Conservation (phyloP, 2,888 invertebrate species). For the Rhamphomyia laevipes region DNA sequence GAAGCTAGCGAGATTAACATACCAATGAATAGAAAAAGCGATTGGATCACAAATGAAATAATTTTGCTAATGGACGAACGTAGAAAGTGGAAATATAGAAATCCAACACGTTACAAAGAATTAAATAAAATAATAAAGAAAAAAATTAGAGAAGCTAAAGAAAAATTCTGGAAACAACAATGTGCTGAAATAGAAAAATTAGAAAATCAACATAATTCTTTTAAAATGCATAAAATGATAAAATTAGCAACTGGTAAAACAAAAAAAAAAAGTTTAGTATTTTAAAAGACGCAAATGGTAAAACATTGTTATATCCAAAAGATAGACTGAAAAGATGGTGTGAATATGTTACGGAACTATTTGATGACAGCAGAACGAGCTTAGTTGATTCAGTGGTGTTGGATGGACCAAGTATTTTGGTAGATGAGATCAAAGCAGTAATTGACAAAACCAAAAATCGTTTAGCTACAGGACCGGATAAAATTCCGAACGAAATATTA, state of each 20-base stretch:
- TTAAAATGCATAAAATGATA: neutral
- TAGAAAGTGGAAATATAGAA: neutral
- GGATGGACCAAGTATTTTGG: neutral
- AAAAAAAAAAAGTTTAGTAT: too few species aligned
- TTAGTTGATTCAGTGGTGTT: neutral
- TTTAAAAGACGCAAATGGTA: neutral
- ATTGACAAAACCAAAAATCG: neutral
- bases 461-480: too few species aligned
- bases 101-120: neutral
- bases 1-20: too few species aligned
- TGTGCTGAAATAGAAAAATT: neutral
- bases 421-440: neutral
- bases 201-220: neutral
- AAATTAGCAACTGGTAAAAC: neutral
- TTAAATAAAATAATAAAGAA: neutral
- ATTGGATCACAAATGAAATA: neutral
- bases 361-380: neutral
- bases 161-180: neutral
- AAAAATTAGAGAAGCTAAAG: neutral
- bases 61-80: neutral
- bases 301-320: neutral
- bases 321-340: neutral
- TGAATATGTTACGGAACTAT: neutral
- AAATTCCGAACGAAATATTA: too few species aligned
- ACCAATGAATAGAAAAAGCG: neutral